Conservation (phyloP, 2,888 invertebrate genomes). For the Netelia fuscicornis region DNA sequence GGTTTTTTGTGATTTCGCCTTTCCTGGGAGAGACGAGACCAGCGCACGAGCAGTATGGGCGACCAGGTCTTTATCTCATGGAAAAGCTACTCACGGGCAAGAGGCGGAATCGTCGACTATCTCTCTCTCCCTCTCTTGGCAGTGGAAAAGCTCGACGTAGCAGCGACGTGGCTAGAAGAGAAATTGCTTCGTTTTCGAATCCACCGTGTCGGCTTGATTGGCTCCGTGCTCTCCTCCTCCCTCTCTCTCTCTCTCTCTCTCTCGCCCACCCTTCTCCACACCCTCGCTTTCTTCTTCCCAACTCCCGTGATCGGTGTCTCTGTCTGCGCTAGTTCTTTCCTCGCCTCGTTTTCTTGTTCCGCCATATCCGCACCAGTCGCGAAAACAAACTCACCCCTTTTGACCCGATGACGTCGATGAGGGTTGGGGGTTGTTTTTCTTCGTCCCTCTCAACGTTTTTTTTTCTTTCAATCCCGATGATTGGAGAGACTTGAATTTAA, state of each 20-base stretch:
- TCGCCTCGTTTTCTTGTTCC: conserved; percentile 37
- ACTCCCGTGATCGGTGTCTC: not conserved
- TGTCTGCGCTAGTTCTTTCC: conserved; percentile 4
- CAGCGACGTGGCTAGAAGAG: conserved; percentile 79
- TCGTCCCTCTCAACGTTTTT: conserved; percentile 2
- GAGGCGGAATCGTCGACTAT: conserved; percentile 62
- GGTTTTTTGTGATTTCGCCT: conserved; percentile 45
- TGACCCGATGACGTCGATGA: conserved; percentile 72
- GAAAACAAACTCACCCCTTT: conserved; percentile 62
- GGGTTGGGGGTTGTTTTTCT: conserved; percentile 20
- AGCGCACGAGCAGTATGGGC: conserved; percentile 46
- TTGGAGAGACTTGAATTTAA: conserved; percentile 23
- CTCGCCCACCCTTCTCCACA: conserved; percentile 28
- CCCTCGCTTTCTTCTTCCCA: conserved; percentile 31
- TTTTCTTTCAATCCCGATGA: conserved; percentile 22
- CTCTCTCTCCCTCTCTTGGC: conserved; percentile 17
- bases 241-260: conserved; percentile 28
- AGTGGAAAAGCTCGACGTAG: conserved; percentile 68
- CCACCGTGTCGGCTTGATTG: conserved; percentile 78
- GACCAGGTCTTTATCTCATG: conserved; percentile 76
- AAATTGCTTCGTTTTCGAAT: conserved; percentile 80
- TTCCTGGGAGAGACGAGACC: conserved; percentile 44
- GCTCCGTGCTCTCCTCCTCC: conserved; percentile 68
- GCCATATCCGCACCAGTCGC: conserved; percentile 25
- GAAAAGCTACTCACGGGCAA: conserved; percentile 73